Conservation (phyloP, 2,888 invertebrate species). For the Microplitis deprimator region DNA sequence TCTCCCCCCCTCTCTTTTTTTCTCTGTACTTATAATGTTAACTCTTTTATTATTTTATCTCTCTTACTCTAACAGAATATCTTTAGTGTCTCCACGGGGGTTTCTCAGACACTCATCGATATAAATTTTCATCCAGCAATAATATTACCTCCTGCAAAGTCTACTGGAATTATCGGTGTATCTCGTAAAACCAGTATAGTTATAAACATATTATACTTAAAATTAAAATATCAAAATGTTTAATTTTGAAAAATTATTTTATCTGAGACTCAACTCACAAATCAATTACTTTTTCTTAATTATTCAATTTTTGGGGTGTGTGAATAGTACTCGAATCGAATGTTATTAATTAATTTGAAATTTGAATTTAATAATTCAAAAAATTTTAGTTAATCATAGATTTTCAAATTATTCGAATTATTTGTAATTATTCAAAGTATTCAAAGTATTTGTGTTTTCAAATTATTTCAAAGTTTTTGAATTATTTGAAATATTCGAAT, state of each 20-base stretch:
- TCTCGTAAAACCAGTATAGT: conserved; percentile 12
- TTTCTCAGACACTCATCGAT: conserved; percentile 38
- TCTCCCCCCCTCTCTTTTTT: conserved; percentile 22
- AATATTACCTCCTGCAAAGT: conserved; percentile 41
- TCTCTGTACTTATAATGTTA: conserved; percentile 35
- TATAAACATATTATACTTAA: conserved; percentile 14
- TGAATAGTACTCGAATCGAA: too few species aligned
- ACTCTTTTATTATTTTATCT: conserved; percentile 25
- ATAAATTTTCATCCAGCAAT: conserved; percentile 46
- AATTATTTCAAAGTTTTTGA: too few species aligned
- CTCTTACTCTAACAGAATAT: conserved; percentile 2
- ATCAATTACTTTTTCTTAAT: too few species aligned
- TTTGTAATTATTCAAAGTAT: too few species aligned
- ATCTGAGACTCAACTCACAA: neutral
- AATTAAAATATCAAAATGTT: conserved; percentile 17
- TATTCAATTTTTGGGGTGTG: too few species aligned
- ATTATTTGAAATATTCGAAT: too few species aligned
- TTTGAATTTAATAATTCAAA: too few species aligned
- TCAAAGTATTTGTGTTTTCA: too few species aligned
- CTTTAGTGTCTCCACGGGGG: conserved; percentile 37
- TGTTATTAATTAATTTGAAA: too few species aligned
- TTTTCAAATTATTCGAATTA: too few species aligned
- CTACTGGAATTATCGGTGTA: conserved; percentile 36
- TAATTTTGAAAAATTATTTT: neutral
- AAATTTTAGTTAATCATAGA: too few species aligned